Evolutionary conservation across 1,140 invertebrate genomes (phyloP).

Genomic region (Anastatus disparis): DNA sequence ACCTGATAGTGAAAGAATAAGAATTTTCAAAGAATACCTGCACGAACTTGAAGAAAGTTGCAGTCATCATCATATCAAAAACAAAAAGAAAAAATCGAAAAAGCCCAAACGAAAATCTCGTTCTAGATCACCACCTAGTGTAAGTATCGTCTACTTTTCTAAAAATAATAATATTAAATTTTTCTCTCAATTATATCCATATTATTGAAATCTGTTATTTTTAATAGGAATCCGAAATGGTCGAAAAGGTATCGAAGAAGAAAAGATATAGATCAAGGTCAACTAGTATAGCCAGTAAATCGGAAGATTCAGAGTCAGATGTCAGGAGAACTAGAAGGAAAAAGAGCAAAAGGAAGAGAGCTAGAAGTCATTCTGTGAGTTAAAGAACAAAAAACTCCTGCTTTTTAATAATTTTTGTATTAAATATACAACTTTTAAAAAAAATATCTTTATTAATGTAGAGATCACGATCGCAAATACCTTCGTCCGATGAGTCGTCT

Average conservation of each 20-base stretch:
- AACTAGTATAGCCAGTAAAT: constrained; percentile 62
- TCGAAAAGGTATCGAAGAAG: constrained; percentile 66
- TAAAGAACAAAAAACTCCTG: constrained; percentile 16
- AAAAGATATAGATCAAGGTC: constrained; percentile 67
- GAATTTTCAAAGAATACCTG: constrained; percentile 90
- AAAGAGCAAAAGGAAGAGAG: constrained; percentile 73
- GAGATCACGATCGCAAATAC: constrained; percentile 62
- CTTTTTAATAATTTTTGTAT: constrained; percentile 14
- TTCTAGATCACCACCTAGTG: constrained; percentile 61
- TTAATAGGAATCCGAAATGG: constrained; percentile 65
- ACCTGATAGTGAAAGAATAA: constrained; percentile 84
- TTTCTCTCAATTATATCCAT: neutral
- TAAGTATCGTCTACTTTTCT: constrained; percentile 46
- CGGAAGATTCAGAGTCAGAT: constrained; percentile 68
- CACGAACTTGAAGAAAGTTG: constrained; percentile 92
- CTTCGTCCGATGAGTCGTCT: constrained; percentile 63
- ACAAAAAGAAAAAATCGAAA: constrained; percentile 77
- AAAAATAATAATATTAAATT: constrained; percentile 1
- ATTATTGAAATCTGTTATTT: constrained; percentile 27
- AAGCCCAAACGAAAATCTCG: constrained; percentile 76
- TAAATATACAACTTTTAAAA: constrained; percentile 19
- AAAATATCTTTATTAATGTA: constrained; percentile 35
- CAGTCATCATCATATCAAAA: constrained; percentile 91
- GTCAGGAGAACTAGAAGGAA: constrained; percentile 71
- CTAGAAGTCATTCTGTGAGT: constrained; percentile 64